Base-by-base conservation (phyloP, 2,113 vertebrate genomes). In the Aramus guarauna region DNA sequence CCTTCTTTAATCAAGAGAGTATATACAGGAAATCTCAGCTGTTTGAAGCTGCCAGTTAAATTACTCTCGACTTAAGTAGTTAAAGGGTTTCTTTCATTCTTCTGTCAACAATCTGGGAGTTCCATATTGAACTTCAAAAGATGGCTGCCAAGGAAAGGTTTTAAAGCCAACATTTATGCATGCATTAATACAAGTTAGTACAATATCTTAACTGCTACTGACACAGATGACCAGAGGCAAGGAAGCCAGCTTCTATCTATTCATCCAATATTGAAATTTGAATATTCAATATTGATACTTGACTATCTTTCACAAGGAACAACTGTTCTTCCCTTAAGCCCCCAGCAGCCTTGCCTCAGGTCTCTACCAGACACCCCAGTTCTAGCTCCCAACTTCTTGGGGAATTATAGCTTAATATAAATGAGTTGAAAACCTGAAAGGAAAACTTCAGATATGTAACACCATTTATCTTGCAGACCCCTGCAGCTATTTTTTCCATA, bases 211-310 rank as follows among this genome's bases (percentile, higher is more conserved):
- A 59, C 34, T 68, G 48, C 56, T 81, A 34, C 68, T 48, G 47
- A 78, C 82, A 90, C 11, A 66, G 52, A 77, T 43, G n/a, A 90
- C 79, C 53, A 77, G 69, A 84, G 67, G 72, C 74, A 95, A 93
- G 52, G 76, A 92, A 96, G 26, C 5, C 34, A 84, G 48, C 21
- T 84, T 92, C 56, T 56, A 79, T 67, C 43, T 86, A 19, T 36
- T 84, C 37, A 78, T 87, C 53, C 73, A 77, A 7, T 77, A 92
- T 48, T 96, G 72, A 94, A 91, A 86, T 88, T 34, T 84, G 41
- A 92, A 94, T 91, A 91, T 84, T 94, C 86, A 81, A 48, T 94
- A 85, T 92, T 95, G 89, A 86, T 74, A 86, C 66, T 62, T 56
- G 10, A 74, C 59, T 83, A 67, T 39, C 30, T 80, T 85, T 94